Conservation (phyloP, 2,113 vertebrate species). For the Dissostichus mawsoni region DNA sequence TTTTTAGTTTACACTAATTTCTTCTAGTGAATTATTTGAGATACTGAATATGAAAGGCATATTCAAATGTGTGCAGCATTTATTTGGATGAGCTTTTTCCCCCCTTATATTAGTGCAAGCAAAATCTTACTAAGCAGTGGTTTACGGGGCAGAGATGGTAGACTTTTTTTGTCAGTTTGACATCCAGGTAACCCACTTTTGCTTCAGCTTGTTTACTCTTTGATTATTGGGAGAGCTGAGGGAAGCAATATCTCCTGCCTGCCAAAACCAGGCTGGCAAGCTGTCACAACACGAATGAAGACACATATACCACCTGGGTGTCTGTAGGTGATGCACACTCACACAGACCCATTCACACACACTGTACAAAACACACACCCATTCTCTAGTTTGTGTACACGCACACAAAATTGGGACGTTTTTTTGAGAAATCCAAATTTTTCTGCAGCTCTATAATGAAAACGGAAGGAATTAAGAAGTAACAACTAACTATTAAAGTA, state of each 20-base stretch:
- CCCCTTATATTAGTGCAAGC: constrained; percentile 45
- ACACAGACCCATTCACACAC: background rate
- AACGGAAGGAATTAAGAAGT: constrained; percentile 6
- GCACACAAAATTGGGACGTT: background rate
- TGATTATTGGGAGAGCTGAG: constrained; percentile 78
- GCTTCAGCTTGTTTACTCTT: constrained; percentile 74
- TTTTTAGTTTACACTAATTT: constrained; percentile 41
- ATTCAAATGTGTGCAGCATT: constrained; percentile 35
- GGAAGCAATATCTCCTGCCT: constrained; percentile 72
- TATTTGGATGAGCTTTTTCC: constrained; percentile 49
- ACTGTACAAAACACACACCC: constrained; percentile 15
- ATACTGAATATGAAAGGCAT: constrained; percentile 23
- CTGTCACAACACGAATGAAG: constrained; percentile 78
- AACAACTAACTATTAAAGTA: background rate
- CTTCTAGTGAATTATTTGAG: constrained; percentile 12
- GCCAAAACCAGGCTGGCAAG: constrained; percentile 74
- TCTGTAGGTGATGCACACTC: constrained; percentile 61
- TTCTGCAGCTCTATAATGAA: background rate
- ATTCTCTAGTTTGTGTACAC: constrained; percentile 1
- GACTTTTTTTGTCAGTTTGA: constrained; percentile 75
- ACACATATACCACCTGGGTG: constrained; percentile 70
- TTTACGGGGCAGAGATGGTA: constrained; percentile 42
- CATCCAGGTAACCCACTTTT: constrained; percentile 82
- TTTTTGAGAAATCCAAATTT: constrained; percentile 20
- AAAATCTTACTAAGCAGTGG: constrained; percentile 23